phyloP scores from a whole-genome alignment of 2,797 vertebrate species.

The Lates japonicus region DNA sequence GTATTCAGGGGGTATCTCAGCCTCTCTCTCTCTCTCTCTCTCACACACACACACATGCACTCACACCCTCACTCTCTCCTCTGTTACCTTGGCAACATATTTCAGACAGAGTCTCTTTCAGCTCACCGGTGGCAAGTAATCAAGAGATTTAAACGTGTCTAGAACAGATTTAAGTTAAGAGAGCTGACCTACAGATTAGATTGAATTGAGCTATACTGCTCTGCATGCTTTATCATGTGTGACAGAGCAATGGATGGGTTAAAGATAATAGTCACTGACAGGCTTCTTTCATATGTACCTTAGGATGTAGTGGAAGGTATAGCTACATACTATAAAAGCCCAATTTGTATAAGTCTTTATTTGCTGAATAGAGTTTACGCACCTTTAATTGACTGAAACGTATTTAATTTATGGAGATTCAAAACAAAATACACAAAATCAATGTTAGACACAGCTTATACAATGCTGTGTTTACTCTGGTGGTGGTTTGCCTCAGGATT shows the following conservation, averaged over 20 bases:
- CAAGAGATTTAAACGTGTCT: conserved; percentile 66
- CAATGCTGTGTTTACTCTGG: conserved; percentile 1
- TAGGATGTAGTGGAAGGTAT: conserved; percentile 15
- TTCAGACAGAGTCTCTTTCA: conserved; percentile 86
- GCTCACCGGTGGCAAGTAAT: conserved; percentile 59
- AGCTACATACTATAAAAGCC: background rate
- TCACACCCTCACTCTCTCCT: conserved; percentile 73
- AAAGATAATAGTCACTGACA: conserved; percentile 41
- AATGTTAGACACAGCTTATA: background rate
- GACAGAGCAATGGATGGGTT: conserved; percentile 33
- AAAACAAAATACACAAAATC: background rate
- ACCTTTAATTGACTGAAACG: background rate
- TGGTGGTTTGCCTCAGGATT: conserved; percentile 27
- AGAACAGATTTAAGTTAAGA: conserved; percentile 60
- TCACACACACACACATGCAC: conserved; percentile 15
- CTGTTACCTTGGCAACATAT: conserved; percentile 90
- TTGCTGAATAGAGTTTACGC: conserved; percentile 4
- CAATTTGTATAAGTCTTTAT: conserved; percentile 2
- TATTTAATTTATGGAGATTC: background rate
- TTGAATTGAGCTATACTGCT: conserved; percentile 44
- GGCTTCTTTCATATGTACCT: conserved; percentile 28
- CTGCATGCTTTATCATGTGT: conserved; percentile 45
- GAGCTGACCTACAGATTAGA: conserved; percentile 56
- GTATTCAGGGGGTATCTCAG: conserved; percentile 77
- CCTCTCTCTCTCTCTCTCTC: conserved; percentile 37